Conservation (phyloP, 2,888 invertebrate genomes). For the Scaeva pyrastri region DNA sequence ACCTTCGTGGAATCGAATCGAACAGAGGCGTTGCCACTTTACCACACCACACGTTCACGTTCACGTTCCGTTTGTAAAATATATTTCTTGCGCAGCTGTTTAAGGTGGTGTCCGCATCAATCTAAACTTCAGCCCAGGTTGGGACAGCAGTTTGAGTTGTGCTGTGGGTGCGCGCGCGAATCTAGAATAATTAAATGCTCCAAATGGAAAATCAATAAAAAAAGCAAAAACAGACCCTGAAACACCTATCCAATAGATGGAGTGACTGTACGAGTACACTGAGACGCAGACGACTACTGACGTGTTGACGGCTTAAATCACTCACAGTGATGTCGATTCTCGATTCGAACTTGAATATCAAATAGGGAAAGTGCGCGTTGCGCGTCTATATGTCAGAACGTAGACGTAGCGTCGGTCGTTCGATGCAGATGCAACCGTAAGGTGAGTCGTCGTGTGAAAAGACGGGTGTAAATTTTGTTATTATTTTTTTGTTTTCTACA, state of each 20-base stretch:
- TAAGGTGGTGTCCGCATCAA: background rate
- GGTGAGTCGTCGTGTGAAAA: slow-evolving; percentile 2
- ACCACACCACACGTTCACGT: slow-evolving; percentile 9
- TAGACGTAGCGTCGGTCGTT: background rate
- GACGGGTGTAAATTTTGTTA: slow-evolving; percentile 39
- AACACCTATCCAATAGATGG: background rate
- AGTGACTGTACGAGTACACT: slow-evolving; percentile 2
- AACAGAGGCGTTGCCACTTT: slow-evolving; percentile 54
- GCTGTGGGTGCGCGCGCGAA: slow-evolving; percentile 62
- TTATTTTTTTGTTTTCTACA: slow-evolving; percentile 42
- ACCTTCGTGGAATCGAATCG: slow-evolving; percentile 50
- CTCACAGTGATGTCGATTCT: slow-evolving; percentile 65
- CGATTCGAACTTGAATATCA: slow-evolving; percentile 62
- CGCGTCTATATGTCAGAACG: background rate
- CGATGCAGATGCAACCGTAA: background rate
- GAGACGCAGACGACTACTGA: slow-evolving; percentile 8
- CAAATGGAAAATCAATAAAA: slow-evolving; percentile 39
- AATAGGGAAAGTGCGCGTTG: slow-evolving; percentile 66
- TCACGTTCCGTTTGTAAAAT: slow-evolving; percentile 1
- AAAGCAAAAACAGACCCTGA: no score
- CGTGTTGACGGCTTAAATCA: slow-evolving; percentile 62
- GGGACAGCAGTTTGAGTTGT: slow-evolving; percentile 9
- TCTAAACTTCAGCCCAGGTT: background rate
- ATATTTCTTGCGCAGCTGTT: slow-evolving; percentile 2
- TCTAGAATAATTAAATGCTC: slow-evolving; percentile 71